A percentile compares a stretch with the other conserved stretches of the same genome.
Evolutionary conservation across 2,797 vertebrate species (phyloP).

Genomic region (Anabacerthia variegaticeps): DNA sequence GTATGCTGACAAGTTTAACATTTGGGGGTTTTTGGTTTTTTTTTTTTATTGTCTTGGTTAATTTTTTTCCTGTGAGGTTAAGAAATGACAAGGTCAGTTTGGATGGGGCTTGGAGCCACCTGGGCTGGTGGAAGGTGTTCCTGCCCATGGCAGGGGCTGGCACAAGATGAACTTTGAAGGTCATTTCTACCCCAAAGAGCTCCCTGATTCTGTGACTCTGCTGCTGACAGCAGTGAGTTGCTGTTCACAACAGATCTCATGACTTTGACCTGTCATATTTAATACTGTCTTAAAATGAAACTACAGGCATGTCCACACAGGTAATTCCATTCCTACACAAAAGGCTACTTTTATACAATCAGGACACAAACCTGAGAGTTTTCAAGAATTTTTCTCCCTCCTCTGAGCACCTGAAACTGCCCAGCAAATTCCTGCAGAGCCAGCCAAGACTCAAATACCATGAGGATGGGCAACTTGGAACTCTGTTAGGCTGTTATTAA

Average conservation of each 20-base stretch:
- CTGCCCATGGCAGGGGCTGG: neutral
- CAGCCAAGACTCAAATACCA: neutral
- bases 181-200: neutral
- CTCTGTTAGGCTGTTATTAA: neutral
- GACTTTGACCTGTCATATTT: neutral
- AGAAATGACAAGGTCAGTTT: neutral
- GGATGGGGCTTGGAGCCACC: neutral
- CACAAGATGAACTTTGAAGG: neutral
- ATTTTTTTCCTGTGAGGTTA: neutral
- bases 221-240: neutral
- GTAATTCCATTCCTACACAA: neutral
- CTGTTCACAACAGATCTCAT: neutral
- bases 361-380: fast-evolving
- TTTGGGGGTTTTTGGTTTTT: neutral
- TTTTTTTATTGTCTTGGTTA: neutral
- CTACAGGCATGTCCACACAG: fast-evolving
- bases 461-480: neutral
- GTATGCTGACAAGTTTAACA: neutral
- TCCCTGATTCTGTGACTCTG: neutral
- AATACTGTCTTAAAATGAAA: neutral
- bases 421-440: neutral
- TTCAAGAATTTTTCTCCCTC: neutral
- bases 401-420: neutral
- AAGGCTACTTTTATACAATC: neutral
- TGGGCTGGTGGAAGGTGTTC: neutral